Conservation (phyloP, 2,797 vertebrate genomes). For the Pangasius sanitwongsei region DNA sequence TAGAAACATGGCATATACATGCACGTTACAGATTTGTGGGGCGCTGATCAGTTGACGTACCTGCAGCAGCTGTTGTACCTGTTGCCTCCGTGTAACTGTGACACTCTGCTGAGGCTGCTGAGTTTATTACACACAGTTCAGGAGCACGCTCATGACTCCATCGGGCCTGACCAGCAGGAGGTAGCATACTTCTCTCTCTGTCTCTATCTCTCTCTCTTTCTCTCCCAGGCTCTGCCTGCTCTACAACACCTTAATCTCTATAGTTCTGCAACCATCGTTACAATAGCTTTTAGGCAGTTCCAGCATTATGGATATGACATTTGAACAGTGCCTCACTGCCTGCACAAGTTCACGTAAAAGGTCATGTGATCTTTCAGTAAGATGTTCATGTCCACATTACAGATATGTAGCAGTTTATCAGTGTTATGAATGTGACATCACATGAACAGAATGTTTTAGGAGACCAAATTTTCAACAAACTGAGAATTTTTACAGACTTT, state of each 20-base stretch:
- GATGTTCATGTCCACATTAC: not conserved
- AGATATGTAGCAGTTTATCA: not conserved
- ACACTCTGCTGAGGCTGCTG: slow-evolving; percentile 88
- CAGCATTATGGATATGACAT: not conserved
- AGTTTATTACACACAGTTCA: slow-evolving; percentile 81
- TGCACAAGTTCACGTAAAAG: not conserved
- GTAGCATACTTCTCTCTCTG: slow-evolving; percentile 61
- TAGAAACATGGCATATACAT: slow-evolving; percentile 5
- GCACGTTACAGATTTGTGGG: slow-evolving; percentile 72
- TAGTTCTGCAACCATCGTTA: not conserved
- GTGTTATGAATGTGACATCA: not conserved
- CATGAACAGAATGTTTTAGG: not conserved
- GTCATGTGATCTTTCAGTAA: not conserved
- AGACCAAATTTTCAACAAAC: not conserved
- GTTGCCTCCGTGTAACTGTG: slow-evolving; percentile 89
- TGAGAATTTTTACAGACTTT: not conserved
- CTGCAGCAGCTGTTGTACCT: slow-evolving; percentile 89
- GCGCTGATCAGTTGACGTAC: slow-evolving; percentile 75
- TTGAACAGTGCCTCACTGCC: not conserved
- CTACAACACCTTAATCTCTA: not conserved
- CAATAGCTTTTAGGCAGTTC: not conserved
- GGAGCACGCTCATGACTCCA: slow-evolving; percentile 77
- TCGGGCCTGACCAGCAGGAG: slow-evolving; percentile 76
- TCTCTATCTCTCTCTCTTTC: not conserved
- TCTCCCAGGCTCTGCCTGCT: not conserved